Conservation (phyloP, 2,113 vertebrate genomes). For the Pomatostomus ruficeps region DNA sequence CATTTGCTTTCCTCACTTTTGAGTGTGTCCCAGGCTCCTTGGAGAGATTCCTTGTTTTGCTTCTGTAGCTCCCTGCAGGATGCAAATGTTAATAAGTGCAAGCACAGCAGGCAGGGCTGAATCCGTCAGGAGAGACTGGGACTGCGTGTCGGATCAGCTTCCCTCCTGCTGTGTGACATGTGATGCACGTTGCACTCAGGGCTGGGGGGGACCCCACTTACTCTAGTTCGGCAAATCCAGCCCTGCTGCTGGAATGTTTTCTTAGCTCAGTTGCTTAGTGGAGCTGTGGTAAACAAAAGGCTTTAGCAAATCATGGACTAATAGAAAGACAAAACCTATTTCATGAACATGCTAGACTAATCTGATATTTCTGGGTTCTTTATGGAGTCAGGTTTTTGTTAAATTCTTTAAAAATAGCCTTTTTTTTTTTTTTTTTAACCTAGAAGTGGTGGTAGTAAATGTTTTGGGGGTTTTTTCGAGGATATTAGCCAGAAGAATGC, state of each 20-base stretch:
- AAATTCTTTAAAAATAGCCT: background rate
- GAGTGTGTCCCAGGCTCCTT: background rate
- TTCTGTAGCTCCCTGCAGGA: slow-evolving; percentile 22
- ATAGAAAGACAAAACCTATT: background rate
- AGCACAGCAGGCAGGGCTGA: background rate
- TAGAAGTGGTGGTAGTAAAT: background rate
- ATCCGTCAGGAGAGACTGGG: background rate
- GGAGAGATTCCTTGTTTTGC: background rate
- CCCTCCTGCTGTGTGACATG: background rate
- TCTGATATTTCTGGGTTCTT: background rate
- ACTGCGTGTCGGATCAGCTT: background rate
- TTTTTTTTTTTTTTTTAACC: background rate
- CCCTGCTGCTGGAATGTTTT: background rate
- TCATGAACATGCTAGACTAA: background rate
- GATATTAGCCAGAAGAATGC: background rate
- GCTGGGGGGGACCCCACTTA: background rate
- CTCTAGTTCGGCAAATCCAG: background rate
- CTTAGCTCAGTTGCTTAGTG: background rate
- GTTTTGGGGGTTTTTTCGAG: background rate
- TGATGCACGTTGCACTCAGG: background rate
- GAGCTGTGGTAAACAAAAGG: background rate
- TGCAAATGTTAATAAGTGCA: background rate
- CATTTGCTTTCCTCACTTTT: background rate
- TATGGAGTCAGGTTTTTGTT: background rate
- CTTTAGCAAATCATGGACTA: background rate